Percentiles rank a stretch among this genome's conserved stretches.
These are phyloP conservation scores for Neodon shergylaensis DNA, from an alignment of 2,113 vertebrate genomes.

Conservation along the genomic window DNA sequence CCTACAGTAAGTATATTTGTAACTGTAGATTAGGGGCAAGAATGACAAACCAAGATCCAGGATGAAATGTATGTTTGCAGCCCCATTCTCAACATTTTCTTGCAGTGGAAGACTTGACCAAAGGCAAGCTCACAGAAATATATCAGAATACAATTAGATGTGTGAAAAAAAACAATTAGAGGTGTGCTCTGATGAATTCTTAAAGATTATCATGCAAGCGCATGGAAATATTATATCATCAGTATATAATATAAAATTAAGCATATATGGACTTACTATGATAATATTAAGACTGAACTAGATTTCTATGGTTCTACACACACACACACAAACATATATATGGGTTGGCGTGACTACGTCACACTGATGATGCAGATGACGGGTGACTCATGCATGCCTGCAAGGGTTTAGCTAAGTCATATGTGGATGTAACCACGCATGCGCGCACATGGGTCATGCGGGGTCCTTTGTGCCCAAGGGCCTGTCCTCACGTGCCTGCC, in stretches of 20 bases:
- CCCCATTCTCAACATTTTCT: background rate
- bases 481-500: too few species aligned
- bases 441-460: too few species aligned
- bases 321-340: background rate
- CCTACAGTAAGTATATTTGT: background rate
- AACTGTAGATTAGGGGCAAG: background rate
- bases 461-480: too few species aligned
- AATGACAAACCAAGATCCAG: background rate
- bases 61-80: background rate
- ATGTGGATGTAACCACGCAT: too few species aligned
- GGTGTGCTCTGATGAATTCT: background rate
- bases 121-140: background rate
- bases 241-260: background rate
- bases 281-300: conserved; percentile 5
- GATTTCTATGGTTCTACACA: background rate
- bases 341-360: too few species aligned
- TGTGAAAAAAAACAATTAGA: background rate
- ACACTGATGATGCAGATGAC: too few species aligned
- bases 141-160: background rate
- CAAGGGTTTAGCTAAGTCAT: too few species aligned
- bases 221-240: background rate
- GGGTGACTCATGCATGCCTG: too few species aligned
- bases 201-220: conserved; percentile 25
- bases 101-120: background rate
- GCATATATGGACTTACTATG: background rate